Base-by-base conservation (phyloP, 2,797 vertebrate species). In the Enteromius fasciolatus region DNA sequence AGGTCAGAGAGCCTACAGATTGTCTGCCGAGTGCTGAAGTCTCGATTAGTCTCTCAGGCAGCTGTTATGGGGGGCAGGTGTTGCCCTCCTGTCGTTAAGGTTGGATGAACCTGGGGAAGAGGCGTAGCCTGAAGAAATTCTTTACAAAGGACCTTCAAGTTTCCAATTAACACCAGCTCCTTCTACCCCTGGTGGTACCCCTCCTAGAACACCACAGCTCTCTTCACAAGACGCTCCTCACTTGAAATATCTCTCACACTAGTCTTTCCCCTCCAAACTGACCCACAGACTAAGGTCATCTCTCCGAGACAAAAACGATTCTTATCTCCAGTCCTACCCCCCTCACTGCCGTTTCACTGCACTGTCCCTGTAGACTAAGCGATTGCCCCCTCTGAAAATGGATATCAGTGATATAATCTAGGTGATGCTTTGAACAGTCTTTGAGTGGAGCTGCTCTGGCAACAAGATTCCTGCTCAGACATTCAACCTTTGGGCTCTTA, bases 341-440 rank as follows among this genome's bases (percentile, higher is more conserved):
- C 74, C 85, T 75, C 85, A 81, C 86, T 54, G 69, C 50, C 17
- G 23, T 61, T 41, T 78, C n/a, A n/a, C n/a, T n/a, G n/a, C 68
- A 54, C 64, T 76, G 48, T 85, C 78, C 84, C 77, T 86, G 78
- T 87, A 85, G 67, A 31, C 83, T 89, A 91, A 94, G 87, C 82
- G 73, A 92, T 92, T 91, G 90, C 90, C 92, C 78, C 89, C 81
- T 91, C 88, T 92, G 93, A 93, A 95, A 95, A 90, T 85, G 82
- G 93, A 94, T 94, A 94, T 93, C 89, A 85, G 89, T 92, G 92
- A 94, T 94, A 92, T 93, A 89, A 93, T 94, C 93, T 90, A 89
- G 87, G 87, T 91, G 90, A 88, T 92, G 90, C 89, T 89, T 92
- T 87, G 87, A 83, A 76, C 85, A 88, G 44, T 64, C 25, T 36